phyloP scores from a whole-genome alignment of 2,888 invertebrate species.

The Thereva nobilitata region DNA sequence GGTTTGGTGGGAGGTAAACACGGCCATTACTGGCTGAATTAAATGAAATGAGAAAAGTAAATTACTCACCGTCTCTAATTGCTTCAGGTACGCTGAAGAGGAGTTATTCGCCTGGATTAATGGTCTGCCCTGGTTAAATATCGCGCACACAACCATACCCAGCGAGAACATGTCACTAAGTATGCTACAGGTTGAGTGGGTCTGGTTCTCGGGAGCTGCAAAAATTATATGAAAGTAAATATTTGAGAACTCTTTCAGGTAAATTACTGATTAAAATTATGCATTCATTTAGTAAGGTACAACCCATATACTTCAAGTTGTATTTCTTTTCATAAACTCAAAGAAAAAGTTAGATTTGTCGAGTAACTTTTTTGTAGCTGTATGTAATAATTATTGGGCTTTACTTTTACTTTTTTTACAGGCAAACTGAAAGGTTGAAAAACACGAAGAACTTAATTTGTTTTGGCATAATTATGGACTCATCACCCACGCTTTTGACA shows the following conservation, averaged over 20 bases:
- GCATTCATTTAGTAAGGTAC: too few relatives aligned
- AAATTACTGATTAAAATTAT: too few relatives aligned
- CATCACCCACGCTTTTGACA: too few relatives aligned
- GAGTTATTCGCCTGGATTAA: conserved; percentile 91
- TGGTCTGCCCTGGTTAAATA: conserved; percentile 88
- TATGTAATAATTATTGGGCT: too few relatives aligned
- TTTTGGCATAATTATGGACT: too few relatives aligned
- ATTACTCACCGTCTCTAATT: conserved; percentile 82
- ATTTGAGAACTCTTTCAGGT: background rate
- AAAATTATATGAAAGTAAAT: conserved; percentile 12
- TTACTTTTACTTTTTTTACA: too few relatives aligned
- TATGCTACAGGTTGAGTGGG: conserved; percentile 77
- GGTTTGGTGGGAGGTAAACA: background rate
- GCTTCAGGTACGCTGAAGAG: conserved; percentile 84
- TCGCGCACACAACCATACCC: conserved; percentile 90
- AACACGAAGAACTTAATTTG: too few relatives aligned
- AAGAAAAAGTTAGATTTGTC: too few relatives aligned
- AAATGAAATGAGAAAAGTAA: conserved; percentile 12
- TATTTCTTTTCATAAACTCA: too few relatives aligned
- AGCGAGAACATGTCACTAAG: conserved; percentile 96
- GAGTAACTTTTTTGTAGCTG: too few relatives aligned
- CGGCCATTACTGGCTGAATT: background rate
- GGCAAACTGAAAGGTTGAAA: too few relatives aligned
- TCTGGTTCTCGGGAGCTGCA: conserved; percentile 92
- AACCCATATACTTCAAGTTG: too few relatives aligned